Base-by-base conservation (phyloP, 2,797 vertebrate genomes). In the Sebastes iracundus region DNA sequence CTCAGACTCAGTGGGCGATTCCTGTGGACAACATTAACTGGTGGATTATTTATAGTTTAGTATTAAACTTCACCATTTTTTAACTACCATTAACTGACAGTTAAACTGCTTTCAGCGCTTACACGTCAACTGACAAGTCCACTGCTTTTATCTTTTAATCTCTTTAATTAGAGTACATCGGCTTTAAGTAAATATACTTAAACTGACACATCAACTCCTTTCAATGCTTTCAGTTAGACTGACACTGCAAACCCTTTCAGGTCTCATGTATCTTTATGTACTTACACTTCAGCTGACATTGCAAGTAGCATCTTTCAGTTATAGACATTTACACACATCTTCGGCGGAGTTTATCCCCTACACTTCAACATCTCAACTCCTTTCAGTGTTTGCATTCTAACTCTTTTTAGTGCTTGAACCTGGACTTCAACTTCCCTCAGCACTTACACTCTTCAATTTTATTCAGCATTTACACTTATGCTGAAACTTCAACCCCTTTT, bases 1-100 rank as follows among this genome's bases (percentile, higher is more conserved):
- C 93, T 89, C 68, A 99, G 92, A 38, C 95, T 97, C 84, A 99
- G 95, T 1, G 98, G 97, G 14, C 96, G 93, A 64, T 88, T 96
- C 88, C 98, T 99, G 90, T 72, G n/a, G 20, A 84, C 20, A 52
- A 83, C 16, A 81, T n/a, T 20, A 52, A 18, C 1, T 1, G 1
- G 1, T 27, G 9, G 6, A 33, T n/a, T 10, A 6, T 35, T 33
- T 23, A 2, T 20, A 18, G 8, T 30, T 33, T 35, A 79, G 14
- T 16, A 23, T 22, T 10, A 7, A 13, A 61, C 23, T 25, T 59
- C 1, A 25, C 4, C 6, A 18, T 71, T 13, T 25, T 22, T 7
- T 28, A 22, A 38, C 14, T 75, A 25, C 12, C 53, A 58, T 60
- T 42, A 66, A 46, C 72, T 32, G 20, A 67, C 63, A 66, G 14